A percentile compares a stretch with the other conserved stretches of the same genome.
phyloP scores from a whole-genome alignment of 2,888 invertebrate genomes.

The Acleris laterana region DNA sequence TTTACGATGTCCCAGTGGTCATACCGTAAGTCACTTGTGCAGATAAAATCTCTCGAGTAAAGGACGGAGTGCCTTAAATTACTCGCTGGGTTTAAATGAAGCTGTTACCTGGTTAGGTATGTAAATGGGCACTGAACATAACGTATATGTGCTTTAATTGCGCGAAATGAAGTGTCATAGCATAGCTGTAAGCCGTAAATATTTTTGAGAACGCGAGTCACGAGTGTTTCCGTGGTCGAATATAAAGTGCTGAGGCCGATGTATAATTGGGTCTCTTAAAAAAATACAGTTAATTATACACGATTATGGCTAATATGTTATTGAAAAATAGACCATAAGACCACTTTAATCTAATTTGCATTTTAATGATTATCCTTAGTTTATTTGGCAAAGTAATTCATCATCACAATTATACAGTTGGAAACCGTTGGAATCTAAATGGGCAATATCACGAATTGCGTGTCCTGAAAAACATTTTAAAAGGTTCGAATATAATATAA shows the following conservation, averaged over 20 bases:
- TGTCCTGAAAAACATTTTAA: no score
- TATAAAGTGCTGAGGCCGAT: neutral
- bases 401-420: no score
- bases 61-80: slow-evolving; percentile 42
- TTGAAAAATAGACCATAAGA: no score
- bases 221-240: neutral
- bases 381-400: no score
- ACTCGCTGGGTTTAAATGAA: slow-evolving; percentile 46
- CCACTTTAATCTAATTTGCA: no score
- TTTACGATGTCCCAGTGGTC: slow-evolving; percentile 3
- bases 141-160: slow-evolving; percentile 19
- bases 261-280: no score
- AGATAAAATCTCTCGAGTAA: slow-evolving; percentile 29
- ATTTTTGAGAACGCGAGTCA: slow-evolving; percentile 2
- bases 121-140: slow-evolving; percentile 22
- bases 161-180: slow-evolving; percentile 29
- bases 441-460: no score
- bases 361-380: no score
- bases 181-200: slow-evolving; percentile 21
- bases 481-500: no score
- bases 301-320: no score
- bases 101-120: slow-evolving; percentile 43
- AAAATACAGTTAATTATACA: no score
- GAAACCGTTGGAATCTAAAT: no score
- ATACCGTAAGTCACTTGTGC: slow-evolving; percentile 26